These are phyloP conservation scores for Haemorhous mexicanus DNA, from an alignment of 2,113 vertebrate genomes.

Conservation along the genomic window DNA sequence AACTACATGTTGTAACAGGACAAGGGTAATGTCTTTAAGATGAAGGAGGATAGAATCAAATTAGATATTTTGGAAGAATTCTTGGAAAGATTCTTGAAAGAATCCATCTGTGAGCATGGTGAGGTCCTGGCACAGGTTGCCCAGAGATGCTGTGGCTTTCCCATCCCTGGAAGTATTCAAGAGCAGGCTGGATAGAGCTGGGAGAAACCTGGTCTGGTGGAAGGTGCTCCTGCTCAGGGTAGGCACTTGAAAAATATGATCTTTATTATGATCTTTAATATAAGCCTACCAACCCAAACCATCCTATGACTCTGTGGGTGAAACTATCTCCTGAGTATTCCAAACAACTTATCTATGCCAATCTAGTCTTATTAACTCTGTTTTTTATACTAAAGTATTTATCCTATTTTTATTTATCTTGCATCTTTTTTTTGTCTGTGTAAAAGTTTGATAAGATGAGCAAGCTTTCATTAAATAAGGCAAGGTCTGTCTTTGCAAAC, in stretches of 20 bases:
- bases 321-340: neutral
- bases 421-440: neutral
- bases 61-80: neutral
- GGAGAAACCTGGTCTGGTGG: neutral
- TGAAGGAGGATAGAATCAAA: neutral
- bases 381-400: neutral
- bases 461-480: neutral
- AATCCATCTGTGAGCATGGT: neutral
- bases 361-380: neutral
- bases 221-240: neutral
- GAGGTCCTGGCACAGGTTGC: neutral
- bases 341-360: neutral
- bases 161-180: neutral
- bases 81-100: too few species aligned
- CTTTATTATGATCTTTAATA: neutral
- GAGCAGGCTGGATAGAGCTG: neutral
- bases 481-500: neutral
- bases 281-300: neutral
- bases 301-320: neutral
- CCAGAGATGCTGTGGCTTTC: neutral
- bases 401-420: neutral
- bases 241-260: neutral
- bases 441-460: neutral
- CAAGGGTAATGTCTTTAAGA: neutral
- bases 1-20: neutral